Evolutionary conservation across 1,140 invertebrate genomes (phyloP), one percentile per base, ranked within the genome.

Genomic region (Leptopilina boulardi): DNA sequence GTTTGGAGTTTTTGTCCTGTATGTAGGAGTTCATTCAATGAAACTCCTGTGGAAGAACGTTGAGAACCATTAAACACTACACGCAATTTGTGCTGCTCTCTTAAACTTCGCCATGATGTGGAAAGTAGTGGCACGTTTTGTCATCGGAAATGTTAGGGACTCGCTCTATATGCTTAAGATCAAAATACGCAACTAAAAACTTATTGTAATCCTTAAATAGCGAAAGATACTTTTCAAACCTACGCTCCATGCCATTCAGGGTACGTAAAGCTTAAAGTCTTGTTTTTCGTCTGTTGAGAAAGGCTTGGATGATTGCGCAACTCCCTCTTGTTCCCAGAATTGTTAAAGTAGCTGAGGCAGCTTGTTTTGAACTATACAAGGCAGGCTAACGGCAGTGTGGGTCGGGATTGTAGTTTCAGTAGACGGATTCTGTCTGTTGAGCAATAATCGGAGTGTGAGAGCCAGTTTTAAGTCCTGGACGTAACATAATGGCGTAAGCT

Each of bases 361-460:
- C 6, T 71, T 13, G 9, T 38, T 13, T 11, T 41, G n/a, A 8
- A 71, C 30, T 15, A n/a, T 42, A 23, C n/a, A 44, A 3, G 18
- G n/a, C 19, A 51, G 19, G 9, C 70, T n/a, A 6, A 42, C 70
- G 70, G 34, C 21, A 9, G 70, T 2, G 11, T 21, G 56, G 3
- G 70, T 15, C 15, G 10, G 30, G 9, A 18, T 13, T 42, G 70
- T 19, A 59, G 56, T 59, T 42, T 42, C 41, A 56, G 0, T 11
- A 56, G 54, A 26, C 30, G 23, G 23, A 8, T n/a, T n/a, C 71
- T 8, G 81, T 85, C n/a, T 82, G 77, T 76, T 86, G 83, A 42
- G 83, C 84, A 42, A 42, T 42, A 42, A 42, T 42, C 41, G 3
- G 41, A 3, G 84, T 80, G 0, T 79, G 82, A 71, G n/a, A 11